Evolutionary conservation across 2,888 invertebrate genomes (phyloP), one percentile per base, ranked within the genome.

Genomic region (Carterocephalus palaemon): DNA sequence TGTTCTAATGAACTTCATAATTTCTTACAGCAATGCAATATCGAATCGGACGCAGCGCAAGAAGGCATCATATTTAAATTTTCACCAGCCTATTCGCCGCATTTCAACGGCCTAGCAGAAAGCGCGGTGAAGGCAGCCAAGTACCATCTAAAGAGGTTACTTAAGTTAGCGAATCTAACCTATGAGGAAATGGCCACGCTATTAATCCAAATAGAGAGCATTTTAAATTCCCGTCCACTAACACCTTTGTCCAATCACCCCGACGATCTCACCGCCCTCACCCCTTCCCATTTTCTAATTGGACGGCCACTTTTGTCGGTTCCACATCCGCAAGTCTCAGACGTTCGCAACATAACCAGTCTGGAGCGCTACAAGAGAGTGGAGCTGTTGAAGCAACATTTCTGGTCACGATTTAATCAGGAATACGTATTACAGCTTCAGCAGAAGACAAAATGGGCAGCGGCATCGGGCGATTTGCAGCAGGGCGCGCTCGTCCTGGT

Each of bases 221-320:
- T 52, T 22, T 38, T 52, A 32, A 52, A 52, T 46, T 52, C 47
- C 1, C 33, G 49, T 13, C 49, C 52, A 4, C 16, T 42, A 6
- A 46, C 32, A 28, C 15, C 28, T 4, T 24, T n/a, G n/a, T n/a
- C n/a, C n/a, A n/a, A n/a, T n/a, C n/a, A n/a, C 24, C 12, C 24
- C 12, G 12, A 24, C 24, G 57, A 60, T 37, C 53, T 56, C 0
- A 32, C 47, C 3, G 51, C 53, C 3, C 47, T 69, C 3, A 64
- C 64, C 3, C 67, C 67, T 12, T 59, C 53, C 1, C 70, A 69
- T 36, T 64, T 67, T 33, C 39, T 70, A n/a, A n/a, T n/a, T n/a
- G n/a, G n/a, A n/a, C n/a, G n/a, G n/a, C n/a, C n/a, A n/a, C n/a
- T n/a, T 2, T 52, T 67, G 16, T 64, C 64, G 19, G 36, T 51